phyloP scores from a whole-genome alignment of 2,113 vertebrate genomes.

The Nyctereutes procyonoides region DNA sequence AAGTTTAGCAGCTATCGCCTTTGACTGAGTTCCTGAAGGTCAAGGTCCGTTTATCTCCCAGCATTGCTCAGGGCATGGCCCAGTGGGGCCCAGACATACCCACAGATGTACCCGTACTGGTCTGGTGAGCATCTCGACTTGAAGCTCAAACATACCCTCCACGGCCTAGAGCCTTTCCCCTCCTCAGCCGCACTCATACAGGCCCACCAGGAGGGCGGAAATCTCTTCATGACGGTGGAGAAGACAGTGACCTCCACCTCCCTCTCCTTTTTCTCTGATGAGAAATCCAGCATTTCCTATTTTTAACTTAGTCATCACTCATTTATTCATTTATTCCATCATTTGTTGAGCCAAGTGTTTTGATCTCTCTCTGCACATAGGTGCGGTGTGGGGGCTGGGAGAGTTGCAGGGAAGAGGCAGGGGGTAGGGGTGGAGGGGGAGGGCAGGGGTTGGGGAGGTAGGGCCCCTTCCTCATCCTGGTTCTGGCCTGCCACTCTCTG shows the following conservation, averaged over 20 bases:
- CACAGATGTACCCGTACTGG: too few species aligned
- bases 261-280: not conserved
- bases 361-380: not conserved
- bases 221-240: not conserved
- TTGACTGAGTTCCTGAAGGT: not conserved
- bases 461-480: not conserved
- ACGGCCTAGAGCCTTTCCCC: not conserved
- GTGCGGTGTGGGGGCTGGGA: not conserved
- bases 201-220: not conserved
- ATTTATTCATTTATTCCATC: not conserved
- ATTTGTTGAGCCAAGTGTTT: not conserved
- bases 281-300: not conserved
- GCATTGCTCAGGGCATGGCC: not conserved
- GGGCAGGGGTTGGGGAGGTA: too few species aligned
- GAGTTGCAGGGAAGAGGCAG: not conserved
- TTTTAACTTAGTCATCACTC: not conserved
- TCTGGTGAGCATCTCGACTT: not conserved
- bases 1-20: not conserved
- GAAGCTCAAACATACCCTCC: not conserved
- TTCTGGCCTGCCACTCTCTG: not conserved
- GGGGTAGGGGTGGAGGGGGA: not conserved
- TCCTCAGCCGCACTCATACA: not conserved
- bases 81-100: too few species aligned
- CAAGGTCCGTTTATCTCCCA: not conserved
- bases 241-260: not conserved